Base-by-base conservation (phyloP, 2,888 invertebrate species). In the Cheilosia scutellata region DNA sequence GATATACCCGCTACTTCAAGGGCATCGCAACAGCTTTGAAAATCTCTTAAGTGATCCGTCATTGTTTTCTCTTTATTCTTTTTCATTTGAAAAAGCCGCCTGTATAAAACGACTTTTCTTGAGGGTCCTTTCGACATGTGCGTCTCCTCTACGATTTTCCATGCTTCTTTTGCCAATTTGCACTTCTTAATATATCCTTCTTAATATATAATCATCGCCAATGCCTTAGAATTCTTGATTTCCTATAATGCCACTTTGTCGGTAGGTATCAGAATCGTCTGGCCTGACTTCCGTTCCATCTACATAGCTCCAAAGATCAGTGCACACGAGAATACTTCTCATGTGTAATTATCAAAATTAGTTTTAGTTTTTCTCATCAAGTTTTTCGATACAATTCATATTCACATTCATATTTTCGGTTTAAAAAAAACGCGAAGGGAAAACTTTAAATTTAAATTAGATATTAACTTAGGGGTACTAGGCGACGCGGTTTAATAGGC, bases 121-220 rank as follows among this genome's bases (percentile, higher is more conserved):
- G 55, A 33, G n/a, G 55, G 55, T n/a, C 55, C 55, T 55, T 55
- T n/a, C 5, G 55, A 55, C 31, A 55, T 55, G 55, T 55, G 55
- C 4, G n/a, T 55, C 7, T 55, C 55, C 7, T 55, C 55, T 13
- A 55, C 7, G n/a, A 55, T 13, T 55, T n/a, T 33, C 55, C 55
- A 55, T 31, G 55, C 55, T 55, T 33, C 55, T 31, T 55, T 31
- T 55, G 31, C 55, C 4, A 31, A 33, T 31, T 11, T 7, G 55
- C 55, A 55, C 33, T 6, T 55, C 33, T 55, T 55, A 33, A 55
- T 55, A 16, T 55, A 55, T 33, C 31, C 31, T 55, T 16, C 31
- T 55, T 55, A 55, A 55, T n/a, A n/a, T n/a, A n/a, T n/a, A 55
- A 55, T 55, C 31, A 55, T 55, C 16, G 55, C 31, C 55, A 55